A percentile compares a stretch with the other conserved stretches of the same genome.
phyloP scores from a whole-genome alignment of 2,113 vertebrate species.

The Oophaga pumilio region DNA sequence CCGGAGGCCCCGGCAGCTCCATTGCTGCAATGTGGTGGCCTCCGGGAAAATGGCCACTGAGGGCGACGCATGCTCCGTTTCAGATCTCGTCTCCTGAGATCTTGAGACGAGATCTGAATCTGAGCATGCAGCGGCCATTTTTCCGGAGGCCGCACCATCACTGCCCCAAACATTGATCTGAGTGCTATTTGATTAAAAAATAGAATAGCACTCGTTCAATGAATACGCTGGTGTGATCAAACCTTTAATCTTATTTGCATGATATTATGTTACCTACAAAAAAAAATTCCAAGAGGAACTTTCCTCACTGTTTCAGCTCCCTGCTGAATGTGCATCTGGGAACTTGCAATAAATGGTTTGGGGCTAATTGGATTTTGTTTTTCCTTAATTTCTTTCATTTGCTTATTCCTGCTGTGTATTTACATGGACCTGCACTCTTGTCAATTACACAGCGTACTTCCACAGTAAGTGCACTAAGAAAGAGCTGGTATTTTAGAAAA shows the following conservation, averaged over 20 bases:
- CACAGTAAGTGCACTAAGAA: not conserved
- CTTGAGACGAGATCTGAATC: too few species aligned
- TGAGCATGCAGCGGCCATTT: too few species aligned
- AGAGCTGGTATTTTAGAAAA: not conserved
- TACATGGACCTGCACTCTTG: not conserved
- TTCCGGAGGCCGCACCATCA: too few species aligned
- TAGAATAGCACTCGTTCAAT: too few species aligned
- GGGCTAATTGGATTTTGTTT: constrained; percentile 7
- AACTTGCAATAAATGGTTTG: not conserved
- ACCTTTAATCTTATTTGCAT: not conserved
- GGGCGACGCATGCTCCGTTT: too few species aligned
- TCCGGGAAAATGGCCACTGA: too few species aligned
- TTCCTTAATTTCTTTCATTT: not conserved
- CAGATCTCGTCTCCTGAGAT: too few species aligned
- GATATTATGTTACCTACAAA: not conserved
- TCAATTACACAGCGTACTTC: constrained; percentile 24
- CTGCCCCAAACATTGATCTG: too few species aligned
- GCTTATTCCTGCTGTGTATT: not conserved
- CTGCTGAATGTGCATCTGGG: not conserved
- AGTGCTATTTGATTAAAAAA: too few species aligned
- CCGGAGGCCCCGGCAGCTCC: too few species aligned
- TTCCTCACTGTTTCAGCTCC: not conserved
- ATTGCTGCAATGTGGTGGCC: too few species aligned
- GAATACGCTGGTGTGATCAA: not conserved
- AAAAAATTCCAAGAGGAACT: not conserved